phyloP scores from a whole-genome alignment of 2,113 vertebrate species.

The Dicentrarchus labrax region DNA sequence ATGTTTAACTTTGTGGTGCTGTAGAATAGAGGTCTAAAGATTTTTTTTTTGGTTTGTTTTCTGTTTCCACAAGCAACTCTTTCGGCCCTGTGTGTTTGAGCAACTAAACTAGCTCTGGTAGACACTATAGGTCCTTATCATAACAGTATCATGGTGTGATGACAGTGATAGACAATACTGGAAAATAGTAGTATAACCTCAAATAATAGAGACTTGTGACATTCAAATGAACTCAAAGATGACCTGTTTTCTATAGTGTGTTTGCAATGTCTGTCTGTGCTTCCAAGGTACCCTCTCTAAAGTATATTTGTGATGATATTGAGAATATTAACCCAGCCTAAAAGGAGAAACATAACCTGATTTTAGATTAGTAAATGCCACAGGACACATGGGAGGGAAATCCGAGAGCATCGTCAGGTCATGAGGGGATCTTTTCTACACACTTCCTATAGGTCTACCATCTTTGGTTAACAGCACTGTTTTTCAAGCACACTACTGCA shows the following conservation, averaged over 20 bases:
- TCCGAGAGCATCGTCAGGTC: constrained; percentile 57
- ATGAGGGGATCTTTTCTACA: constrained; percentile 62
- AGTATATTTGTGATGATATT: constrained; percentile 75
- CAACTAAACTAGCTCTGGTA: constrained; percentile 72
- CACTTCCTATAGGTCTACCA: constrained; percentile 66
- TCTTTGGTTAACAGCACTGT: constrained; percentile 74
- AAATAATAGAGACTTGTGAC: constrained; percentile 79
- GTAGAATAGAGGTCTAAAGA: constrained; percentile 82
- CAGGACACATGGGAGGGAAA: constrained; percentile 60
- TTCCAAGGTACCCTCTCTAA: constrained; percentile 85
- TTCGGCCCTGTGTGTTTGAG: constrained; percentile 74
- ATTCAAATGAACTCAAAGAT: constrained; percentile 75
- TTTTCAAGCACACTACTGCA: constrained; percentile 81
- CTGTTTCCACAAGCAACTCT: constrained; percentile 69
- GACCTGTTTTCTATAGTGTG: constrained; percentile 81
- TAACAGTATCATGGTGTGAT: constrained; percentile 78
- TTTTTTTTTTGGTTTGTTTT: constrained; percentile 43
- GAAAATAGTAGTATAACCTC: constrained; percentile 78
- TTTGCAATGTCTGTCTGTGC: constrained; percentile 82
- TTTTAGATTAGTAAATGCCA: constrained; percentile 66
- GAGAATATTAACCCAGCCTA: constrained; percentile 75
- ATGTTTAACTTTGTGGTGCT: constrained; percentile 88
- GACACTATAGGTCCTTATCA: constrained; percentile 73
- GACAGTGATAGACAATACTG: constrained; percentile 79
- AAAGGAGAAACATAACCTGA: constrained; percentile 64